These are phyloP conservation scores for Drosophila ercepeae DNA, from an alignment of 1,140 invertebrate species.

Conservation along the genomic window DNA sequence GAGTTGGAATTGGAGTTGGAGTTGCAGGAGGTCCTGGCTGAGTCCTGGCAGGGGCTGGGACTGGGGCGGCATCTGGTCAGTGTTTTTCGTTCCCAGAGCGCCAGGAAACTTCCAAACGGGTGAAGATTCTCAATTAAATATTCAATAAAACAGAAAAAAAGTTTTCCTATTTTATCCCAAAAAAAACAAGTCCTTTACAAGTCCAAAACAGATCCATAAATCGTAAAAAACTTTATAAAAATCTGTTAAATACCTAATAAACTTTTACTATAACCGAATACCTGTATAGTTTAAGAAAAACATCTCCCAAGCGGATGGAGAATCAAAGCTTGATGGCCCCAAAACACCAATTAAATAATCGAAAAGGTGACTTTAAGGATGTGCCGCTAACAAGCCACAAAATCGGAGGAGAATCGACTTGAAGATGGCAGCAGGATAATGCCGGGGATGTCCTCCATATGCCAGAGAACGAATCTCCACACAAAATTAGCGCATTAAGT, in stretches of 20 bases:
- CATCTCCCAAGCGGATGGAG: neutral
- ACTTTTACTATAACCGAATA: too few relatives aligned
- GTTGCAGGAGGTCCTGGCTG: neutral
- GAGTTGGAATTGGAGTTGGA: neutral
- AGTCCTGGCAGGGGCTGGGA: neutral
- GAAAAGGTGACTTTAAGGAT: neutral
- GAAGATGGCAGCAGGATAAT: constrained; percentile 5
- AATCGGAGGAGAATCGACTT: constrained; percentile 8
- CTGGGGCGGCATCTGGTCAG: neutral
- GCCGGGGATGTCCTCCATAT: constrained; percentile 26
- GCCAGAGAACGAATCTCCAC: constrained; percentile 17
- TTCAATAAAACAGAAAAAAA: neutral
- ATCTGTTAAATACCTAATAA: too few relatives aligned
- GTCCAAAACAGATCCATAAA: neutral
- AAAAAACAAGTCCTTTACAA: too few relatives aligned
- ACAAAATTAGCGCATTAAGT: constrained; percentile 58
- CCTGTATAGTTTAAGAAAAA: too few relatives aligned
- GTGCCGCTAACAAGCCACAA: neutral
- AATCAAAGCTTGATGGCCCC: neutral
- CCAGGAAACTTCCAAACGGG: too few relatives aligned
- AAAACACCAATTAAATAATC: neutral
- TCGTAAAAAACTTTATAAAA: neutral
- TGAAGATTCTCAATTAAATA: neutral
- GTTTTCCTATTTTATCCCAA: too few relatives aligned
- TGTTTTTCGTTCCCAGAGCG: constrained; percentile 29